Percentiles rank a stretch among this genome's conserved stretches.
These are phyloP conservation scores for Rhegmatorhina hoffmannsi DNA, from an alignment of 2,113 vertebrate genomes.

Conservation along the genomic window DNA sequence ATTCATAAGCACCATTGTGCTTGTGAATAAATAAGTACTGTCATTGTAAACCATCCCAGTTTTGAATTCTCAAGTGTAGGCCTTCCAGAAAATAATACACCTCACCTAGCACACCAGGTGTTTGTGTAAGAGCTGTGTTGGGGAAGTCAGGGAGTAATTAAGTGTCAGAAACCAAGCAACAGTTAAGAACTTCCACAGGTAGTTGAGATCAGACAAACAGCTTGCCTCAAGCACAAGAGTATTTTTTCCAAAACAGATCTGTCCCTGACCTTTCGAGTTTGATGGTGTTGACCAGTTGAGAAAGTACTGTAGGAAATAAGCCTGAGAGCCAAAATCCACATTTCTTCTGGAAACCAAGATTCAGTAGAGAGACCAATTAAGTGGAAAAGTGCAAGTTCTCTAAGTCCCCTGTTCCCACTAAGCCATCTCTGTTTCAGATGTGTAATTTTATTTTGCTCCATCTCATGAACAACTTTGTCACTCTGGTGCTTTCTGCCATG, in stretches of 20 bases:
- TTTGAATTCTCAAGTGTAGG: not conserved
- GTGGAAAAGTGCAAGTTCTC: not conserved
- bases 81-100: not conserved
- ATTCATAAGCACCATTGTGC: not conserved
- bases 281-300: not conserved
- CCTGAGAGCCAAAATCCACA: not conserved
- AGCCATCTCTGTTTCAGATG: not conserved
- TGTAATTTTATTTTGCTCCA: not conserved
- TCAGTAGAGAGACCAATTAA: not conserved
- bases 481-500: not conserved
- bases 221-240: not conserved
- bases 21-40: constrained; percentile 11
- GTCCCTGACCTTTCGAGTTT: not conserved
- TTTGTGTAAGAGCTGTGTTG: not conserved
- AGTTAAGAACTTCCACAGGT: not conserved
- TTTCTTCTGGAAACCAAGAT: not conserved
- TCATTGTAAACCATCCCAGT: not conserved
- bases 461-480: not conserved
- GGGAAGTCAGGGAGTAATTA: not conserved
- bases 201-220: not conserved
- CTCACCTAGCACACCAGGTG: not conserved
- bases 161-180: not conserved
- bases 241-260: not conserved
- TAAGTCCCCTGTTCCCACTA: not conserved
- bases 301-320: not conserved